Evolutionary conservation across 2,888 invertebrate species (phyloP).

Genomic region (Diploptera punctata): DNA sequence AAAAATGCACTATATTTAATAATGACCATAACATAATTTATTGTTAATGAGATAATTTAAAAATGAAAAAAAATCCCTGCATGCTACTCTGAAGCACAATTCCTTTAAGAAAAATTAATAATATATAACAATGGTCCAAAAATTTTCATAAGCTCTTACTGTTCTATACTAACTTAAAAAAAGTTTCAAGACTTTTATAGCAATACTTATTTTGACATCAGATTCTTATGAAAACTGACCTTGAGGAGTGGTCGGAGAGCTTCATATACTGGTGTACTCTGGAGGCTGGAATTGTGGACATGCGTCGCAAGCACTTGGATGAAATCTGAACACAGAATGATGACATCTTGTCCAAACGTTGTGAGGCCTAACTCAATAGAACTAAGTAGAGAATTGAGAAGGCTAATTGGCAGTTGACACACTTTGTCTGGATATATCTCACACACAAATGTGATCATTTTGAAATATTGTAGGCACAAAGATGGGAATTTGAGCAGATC

Average conservation of each 20-base stretch:
- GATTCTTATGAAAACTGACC: constrained; percentile 52
- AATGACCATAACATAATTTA: no score
- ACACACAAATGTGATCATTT: constrained; percentile 67
- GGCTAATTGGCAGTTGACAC: constrained; percentile 56
- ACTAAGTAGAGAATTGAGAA: constrained; percentile 61
- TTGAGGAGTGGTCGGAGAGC: constrained; percentile 59
- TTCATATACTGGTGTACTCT: constrained; percentile 52
- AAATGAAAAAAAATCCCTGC: no score
- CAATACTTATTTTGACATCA: background rate
- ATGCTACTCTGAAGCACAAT: no score
- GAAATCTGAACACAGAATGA: constrained; percentile 65
- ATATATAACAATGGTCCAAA: no score
- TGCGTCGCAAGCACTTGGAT: constrained; percentile 61
- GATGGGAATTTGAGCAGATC: constrained; percentile 74
- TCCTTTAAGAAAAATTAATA: no score
- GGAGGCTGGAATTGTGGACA: constrained; percentile 53
- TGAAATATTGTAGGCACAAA: constrained; percentile 67
- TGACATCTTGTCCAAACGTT: constrained; percentile 64
- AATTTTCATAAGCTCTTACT: no score
- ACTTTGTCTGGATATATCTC: constrained; percentile 70
- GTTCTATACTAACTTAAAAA: background rate
- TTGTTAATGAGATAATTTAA: no score
- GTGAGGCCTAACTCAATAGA: constrained; percentile 67
- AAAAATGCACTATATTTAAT: no score
- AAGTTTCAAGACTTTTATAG: background rate